phyloP scores from a whole-genome alignment of 2,888 invertebrate species.

The Holacanthella duospinosa region DNA sequence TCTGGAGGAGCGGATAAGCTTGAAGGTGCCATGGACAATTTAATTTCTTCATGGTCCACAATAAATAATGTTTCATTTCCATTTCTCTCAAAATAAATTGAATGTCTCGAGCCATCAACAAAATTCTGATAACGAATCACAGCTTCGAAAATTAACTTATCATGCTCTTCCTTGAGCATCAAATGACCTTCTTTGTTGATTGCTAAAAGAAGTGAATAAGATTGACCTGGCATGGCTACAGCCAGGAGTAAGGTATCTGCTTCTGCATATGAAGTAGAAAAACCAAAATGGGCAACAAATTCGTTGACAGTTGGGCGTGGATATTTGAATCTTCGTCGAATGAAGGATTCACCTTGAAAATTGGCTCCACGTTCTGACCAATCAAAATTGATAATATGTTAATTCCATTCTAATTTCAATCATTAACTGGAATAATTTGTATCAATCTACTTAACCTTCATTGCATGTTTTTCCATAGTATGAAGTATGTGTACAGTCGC shows the following conservation, averaged over 20 bases:
- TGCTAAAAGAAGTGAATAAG: constrained; percentile 71
- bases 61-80: constrained; percentile 57
- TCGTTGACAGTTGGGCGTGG: constrained; percentile 45
- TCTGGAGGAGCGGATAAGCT: constrained; percentile 43
- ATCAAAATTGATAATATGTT: background rate
- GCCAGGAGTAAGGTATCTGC: constrained; percentile 67
- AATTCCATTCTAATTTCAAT: background rate
- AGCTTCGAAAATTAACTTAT: constrained; percentile 61
- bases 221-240: constrained; percentile 62
- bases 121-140: constrained; percentile 67
- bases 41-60: constrained; percentile 39
- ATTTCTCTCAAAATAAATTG: constrained; percentile 57
- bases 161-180: constrained; percentile 74
- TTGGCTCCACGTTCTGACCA: constrained; percentile 68
- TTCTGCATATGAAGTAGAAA: constrained; percentile 56
- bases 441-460: constrained; percentile 54
- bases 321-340: constrained; percentile 61
- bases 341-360: constrained; percentile 73
- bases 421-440: background rate
- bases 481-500: constrained; percentile 79
- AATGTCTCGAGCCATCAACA: constrained; percentile 68
- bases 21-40: constrained; percentile 2
- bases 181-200: constrained; percentile 72
- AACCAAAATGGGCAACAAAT: constrained; percentile 74
- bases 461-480: constrained; percentile 80